Conservation (phyloP, 2,113 vertebrate genomes). For the Vanacampus margaritifer region DNA sequence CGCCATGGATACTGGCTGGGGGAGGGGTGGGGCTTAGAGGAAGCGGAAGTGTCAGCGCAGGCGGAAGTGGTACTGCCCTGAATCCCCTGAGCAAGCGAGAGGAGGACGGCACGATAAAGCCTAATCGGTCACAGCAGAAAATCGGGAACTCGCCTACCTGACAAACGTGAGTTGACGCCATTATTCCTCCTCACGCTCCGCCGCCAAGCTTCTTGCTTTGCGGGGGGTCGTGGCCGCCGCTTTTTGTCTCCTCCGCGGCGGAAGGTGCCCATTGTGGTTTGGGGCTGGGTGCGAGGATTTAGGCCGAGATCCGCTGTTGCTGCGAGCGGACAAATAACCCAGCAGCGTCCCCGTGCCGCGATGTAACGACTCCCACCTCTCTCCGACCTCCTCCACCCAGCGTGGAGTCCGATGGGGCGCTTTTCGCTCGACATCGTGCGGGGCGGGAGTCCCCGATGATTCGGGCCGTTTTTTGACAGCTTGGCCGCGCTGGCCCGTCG, state of each 20-base stretch:
- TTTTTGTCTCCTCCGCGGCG: constrained; percentile 53
- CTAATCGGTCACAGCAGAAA: constrained; percentile 68
- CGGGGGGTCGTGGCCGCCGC: constrained; percentile 17
- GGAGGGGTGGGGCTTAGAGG: constrained; percentile 74
- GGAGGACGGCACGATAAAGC: constrained; percentile 75
- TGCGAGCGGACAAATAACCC: constrained; percentile 30
- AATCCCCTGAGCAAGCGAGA: constrained; percentile 75
- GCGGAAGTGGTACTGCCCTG: constrained; percentile 83
- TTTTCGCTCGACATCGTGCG: background rate
- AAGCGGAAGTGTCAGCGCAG: constrained; percentile 81
- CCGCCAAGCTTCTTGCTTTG: background rate
- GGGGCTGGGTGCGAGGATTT: constrained; percentile 66
- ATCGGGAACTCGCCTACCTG: constrained; percentile 65
- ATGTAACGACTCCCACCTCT: too few relatives aligned
- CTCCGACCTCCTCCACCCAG: too few relatives aligned
- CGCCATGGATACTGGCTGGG: constrained; percentile 66
- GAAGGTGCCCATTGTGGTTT: constrained; percentile 75
- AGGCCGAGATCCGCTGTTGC: constrained; percentile 64
- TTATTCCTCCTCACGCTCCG: background rate
- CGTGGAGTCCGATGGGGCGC: background rate
- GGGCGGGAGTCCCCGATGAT: constrained; percentile 25
- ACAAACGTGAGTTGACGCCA: constrained; percentile 69
- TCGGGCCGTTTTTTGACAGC: constrained; percentile 58
- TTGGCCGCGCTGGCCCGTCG: constrained; percentile 38
- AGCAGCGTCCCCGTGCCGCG: background rate